Conservation (phyloP, 2,797 vertebrate genomes). For the Tokudaia tokunoshimensis region DNA sequence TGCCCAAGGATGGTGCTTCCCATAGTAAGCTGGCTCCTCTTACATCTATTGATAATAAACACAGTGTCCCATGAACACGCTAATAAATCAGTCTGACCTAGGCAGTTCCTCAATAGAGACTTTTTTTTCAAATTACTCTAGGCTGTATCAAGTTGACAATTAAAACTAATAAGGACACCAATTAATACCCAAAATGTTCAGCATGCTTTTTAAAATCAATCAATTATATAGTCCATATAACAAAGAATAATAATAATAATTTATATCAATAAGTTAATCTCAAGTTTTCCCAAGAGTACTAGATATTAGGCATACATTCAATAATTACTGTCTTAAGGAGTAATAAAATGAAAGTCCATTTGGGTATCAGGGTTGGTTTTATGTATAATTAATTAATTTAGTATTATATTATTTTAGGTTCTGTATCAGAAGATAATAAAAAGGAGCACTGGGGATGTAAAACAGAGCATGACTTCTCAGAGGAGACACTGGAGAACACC, state of each 20-base stretch:
- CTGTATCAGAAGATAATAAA: not conserved
- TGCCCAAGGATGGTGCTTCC: not conserved
- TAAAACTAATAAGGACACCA: not conserved
- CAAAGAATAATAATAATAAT: not conserved
- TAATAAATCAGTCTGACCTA: not conserved
- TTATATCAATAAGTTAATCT: not conserved
- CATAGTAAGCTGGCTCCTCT: not conserved
- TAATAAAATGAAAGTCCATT: not conserved
- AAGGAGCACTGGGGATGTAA: not conserved
- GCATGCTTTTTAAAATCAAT: not conserved
- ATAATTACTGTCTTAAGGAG: slow-evolving; percentile 32
- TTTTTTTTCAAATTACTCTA: not conserved
- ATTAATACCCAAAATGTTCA: not conserved
- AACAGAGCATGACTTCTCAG: not conserved
- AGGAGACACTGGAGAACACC: not conserved
- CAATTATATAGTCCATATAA: not conserved
- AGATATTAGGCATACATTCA: slow-evolving; percentile 8
- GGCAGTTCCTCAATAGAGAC: not conserved
- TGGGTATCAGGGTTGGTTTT: not conserved
- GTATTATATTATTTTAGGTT: not conserved
- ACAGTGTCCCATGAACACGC: not conserved
- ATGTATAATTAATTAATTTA: slow-evolving; percentile 28
- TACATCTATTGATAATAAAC: not conserved
- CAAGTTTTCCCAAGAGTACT: not conserved
- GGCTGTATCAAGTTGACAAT: not conserved